Base-by-base conservation (phyloP, 2,797 vertebrate species). In the Lemur catta region DNA sequence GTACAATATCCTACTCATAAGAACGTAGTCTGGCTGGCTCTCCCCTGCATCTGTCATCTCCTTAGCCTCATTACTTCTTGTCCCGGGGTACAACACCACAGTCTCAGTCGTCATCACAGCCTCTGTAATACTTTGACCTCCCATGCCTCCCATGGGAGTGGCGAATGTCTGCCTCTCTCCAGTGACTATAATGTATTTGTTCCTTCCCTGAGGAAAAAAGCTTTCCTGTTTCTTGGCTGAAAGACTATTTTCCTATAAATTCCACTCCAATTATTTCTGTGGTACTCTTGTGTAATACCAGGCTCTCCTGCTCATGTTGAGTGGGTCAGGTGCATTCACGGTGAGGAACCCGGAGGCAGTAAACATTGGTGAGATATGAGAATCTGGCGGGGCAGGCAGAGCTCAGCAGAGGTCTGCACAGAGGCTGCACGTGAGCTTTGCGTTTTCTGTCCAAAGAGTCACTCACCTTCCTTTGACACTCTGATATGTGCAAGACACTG, bases 31-130 rank as follows among this genome's bases (percentile, higher is more conserved):
- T 95, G 96, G 96, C 96, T 91, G 84, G 41, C 65, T 96, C 86
- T 88, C 35, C 30, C 10, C 78, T 93, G 63, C 28, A 50, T 92
- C 97, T 95, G 94, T 97, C 96, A 86, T 85, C 97, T 96, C 86
- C 72, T 90, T 28, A 11, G 30, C 90, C 93, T 97, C 96, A 93
- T 97, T 97, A 95, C 85, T 79, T 95, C 91, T 97, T 91, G 75
- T 97, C 94, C 87, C 82, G 50, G 48, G 79, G 75, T 94, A 80
- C 48, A 95, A 95, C 94, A 91, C 90, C 84, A 71, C 55, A 79
- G 87, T 82, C 72, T 89, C 93, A 90, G 71, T 96, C 93, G 75
- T 87, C 75, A 43, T 35, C 78, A 20, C 50, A 59, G 57, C 69
- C 89, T 95, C 87, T 6, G 4, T 91, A 76, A 76, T 76, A 72